These are phyloP conservation scores for Tetraodon nigroviridis DNA, from an alignment of 2,113 vertebrate genomes.

Conservation along the genomic window DNA sequence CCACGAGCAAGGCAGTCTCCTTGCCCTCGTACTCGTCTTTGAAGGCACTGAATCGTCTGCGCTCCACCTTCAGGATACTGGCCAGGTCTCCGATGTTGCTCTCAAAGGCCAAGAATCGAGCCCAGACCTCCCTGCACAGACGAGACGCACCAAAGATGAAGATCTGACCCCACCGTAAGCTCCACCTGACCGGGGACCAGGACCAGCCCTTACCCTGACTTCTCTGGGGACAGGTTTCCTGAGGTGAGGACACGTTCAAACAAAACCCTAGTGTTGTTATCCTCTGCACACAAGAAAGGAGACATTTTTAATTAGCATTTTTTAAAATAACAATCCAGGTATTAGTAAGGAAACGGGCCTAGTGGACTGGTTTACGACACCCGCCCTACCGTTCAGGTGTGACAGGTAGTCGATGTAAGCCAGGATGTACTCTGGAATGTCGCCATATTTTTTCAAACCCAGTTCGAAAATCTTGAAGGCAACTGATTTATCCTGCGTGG, in stretches of 20 bases:
- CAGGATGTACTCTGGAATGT: conserved; percentile 98
- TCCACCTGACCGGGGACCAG: background rate
- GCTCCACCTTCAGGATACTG: conserved; percentile 97
- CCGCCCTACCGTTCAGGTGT: conserved; percentile 91
- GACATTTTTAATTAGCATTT: background rate
- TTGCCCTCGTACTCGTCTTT: conserved; percentile 98
- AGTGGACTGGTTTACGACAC: background rate
- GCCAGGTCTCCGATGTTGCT: conserved; percentile 98
- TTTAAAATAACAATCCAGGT: background rate
- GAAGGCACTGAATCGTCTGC: conserved; percentile 92
- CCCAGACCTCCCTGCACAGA: conserved; percentile 89
- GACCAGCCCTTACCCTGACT: conserved; percentile 82
- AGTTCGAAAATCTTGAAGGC: conserved; percentile 99
- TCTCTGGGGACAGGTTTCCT: conserved; percentile 95
- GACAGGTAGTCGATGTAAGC: conserved; percentile 99
- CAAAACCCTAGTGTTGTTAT: conserved; percentile 98
- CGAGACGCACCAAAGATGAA: conserved; percentile 1
- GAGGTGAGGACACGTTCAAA: conserved; percentile 99
- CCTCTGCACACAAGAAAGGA: conserved; percentile 76
- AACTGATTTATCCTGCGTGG: conserved; percentile 93
- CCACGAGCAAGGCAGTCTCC: conserved; percentile 94
- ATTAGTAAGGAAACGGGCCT: background rate
- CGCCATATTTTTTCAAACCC: conserved; percentile 97
- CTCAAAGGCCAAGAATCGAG: conserved; percentile 95
- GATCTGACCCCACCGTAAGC: background rate